These are phyloP conservation scores for Antedon mediterranea DNA, from an alignment of 53 echinoderm and acorn worm species.

Conservation along the genomic window DNA sequence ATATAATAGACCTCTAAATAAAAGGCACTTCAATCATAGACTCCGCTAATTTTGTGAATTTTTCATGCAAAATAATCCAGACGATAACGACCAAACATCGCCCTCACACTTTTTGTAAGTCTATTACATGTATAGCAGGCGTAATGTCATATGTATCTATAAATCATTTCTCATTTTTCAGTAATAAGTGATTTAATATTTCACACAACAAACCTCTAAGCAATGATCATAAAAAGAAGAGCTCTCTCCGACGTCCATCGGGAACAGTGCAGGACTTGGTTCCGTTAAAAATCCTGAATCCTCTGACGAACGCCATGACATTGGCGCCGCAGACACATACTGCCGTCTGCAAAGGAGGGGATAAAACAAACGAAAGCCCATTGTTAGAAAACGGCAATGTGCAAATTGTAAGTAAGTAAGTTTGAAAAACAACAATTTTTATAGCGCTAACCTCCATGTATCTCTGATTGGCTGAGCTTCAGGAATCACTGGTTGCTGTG, in stretches of 20 bases:
- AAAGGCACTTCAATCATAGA: too few relatives aligned
- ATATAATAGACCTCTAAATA: too few relatives aligned
- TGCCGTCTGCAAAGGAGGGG: constrained; percentile 56
- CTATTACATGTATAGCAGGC: too few relatives aligned
- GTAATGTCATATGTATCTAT: too few relatives aligned
- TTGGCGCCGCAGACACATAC: constrained; percentile 87
- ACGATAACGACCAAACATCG: too few relatives aligned
- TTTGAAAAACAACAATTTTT: background rate
- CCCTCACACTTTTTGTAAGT: too few relatives aligned
- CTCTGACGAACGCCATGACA: constrained; percentile 81
- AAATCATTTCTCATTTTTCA: too few relatives aligned
- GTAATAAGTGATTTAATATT: background rate
- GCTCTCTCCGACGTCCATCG: constrained; percentile 81
- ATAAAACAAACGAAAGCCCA: background rate
- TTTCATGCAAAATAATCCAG: too few relatives aligned
- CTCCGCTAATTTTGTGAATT: too few relatives aligned
- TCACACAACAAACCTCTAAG: constrained; percentile 47
- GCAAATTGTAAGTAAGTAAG: background rate
- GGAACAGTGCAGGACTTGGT: constrained; percentile 90
- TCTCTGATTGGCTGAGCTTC: constrained; percentile 96
- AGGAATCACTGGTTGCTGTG: constrained; percentile 99
- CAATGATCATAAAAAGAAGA: constrained; percentile 80
- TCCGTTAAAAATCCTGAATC: constrained; percentile 78
- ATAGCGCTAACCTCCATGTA: constrained; percentile 71
- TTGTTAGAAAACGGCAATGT: background rate